These are phyloP conservation scores for Menura novaehollandiae DNA, from an alignment of 2,113 vertebrate genomes.

Conservation along the genomic window DNA sequence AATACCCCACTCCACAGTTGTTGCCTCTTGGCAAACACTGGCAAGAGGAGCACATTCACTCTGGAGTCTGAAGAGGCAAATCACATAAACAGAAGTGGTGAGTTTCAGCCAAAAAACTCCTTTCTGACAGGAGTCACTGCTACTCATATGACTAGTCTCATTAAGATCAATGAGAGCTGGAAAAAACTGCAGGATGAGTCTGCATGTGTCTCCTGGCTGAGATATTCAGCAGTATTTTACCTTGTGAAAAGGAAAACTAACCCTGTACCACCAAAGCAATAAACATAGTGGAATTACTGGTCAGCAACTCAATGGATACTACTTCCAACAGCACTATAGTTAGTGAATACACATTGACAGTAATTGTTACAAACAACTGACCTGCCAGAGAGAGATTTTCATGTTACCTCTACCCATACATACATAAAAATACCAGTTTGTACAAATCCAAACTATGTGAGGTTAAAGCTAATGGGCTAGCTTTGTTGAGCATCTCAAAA, in stretches of 20 bases:
- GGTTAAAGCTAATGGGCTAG: conserved; percentile 37
- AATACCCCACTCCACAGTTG: not conserved
- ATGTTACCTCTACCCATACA: not conserved
- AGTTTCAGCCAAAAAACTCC: not conserved
- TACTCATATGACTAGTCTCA: not conserved
- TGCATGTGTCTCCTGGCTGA: not conserved
- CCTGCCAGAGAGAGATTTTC: not conserved
- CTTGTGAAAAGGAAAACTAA: conserved; percentile 22
- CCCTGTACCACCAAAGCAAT: not conserved
- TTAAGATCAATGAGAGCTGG: not conserved
- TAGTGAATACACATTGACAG: not conserved
- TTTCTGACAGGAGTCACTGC: not conserved
- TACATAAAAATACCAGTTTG: not conserved
- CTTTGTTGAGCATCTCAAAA: conserved; percentile 43
- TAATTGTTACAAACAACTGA: not conserved
- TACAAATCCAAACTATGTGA: conserved; percentile 6
- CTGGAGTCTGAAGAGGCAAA: not conserved
- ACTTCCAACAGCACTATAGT: not conserved
- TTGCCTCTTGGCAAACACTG: not conserved
- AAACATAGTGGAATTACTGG: not conserved
- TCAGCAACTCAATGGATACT: not conserved
- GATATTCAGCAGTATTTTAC: not conserved
- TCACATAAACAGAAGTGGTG: not conserved
- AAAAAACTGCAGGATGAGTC: conserved; percentile 1
- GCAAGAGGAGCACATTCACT: not conserved